Evolutionary conservation across 2,113 vertebrate genomes (phyloP).

Genomic region (Morone chrysops): DNA sequence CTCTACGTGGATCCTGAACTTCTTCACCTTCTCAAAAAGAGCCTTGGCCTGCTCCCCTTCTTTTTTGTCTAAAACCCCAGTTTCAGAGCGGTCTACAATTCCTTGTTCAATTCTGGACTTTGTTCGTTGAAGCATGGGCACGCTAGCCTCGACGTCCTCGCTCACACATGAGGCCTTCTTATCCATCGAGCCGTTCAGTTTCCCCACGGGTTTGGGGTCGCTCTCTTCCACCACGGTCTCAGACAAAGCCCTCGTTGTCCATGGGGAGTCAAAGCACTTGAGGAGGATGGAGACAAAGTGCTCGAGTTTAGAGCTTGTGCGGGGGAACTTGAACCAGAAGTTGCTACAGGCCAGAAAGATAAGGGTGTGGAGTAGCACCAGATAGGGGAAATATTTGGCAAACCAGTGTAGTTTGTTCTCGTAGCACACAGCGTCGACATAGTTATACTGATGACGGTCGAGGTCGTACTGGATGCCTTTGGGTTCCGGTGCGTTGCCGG

Average conservation of each 20-base stretch:
- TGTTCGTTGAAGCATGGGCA: slow-evolving; percentile 96
- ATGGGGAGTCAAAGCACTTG: slow-evolving; percentile 98
- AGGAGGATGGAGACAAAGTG: slow-evolving; percentile 98
- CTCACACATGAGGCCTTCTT: slow-evolving; percentile 93
- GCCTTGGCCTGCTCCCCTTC: slow-evolving; percentile 91
- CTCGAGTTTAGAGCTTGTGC: slow-evolving; percentile 98
- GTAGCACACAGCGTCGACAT: slow-evolving; percentile 95
- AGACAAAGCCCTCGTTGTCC: slow-evolving; percentile 95
- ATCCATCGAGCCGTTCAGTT: slow-evolving; percentile 94
- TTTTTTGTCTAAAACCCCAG: slow-evolving; percentile 92
- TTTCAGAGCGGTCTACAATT: slow-evolving; percentile 95
- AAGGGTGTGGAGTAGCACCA: slow-evolving; percentile 96
- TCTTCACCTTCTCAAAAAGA: slow-evolving; percentile 91
- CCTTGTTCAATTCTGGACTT: slow-evolving; percentile 97
- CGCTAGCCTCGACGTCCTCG: slow-evolving; percentile 96
- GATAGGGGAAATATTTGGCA: slow-evolving; percentile 98
- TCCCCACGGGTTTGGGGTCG: slow-evolving; percentile 93
- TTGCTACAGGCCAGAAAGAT: slow-evolving; percentile 98
- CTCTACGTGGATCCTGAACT: slow-evolving; percentile 95
- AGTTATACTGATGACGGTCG: slow-evolving; percentile 98
- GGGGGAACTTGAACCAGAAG: slow-evolving; percentile 99
- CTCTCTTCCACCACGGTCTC: slow-evolving; percentile 98
- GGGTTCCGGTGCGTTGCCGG: slow-evolving; percentile 79
- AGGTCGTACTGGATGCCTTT: slow-evolving; percentile 94
- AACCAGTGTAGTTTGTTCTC: slow-evolving; percentile 98